These are phyloP conservation scores for Hipparchia semele DNA, from an alignment of 2,888 invertebrate genomes.

Conservation along the genomic window DNA sequence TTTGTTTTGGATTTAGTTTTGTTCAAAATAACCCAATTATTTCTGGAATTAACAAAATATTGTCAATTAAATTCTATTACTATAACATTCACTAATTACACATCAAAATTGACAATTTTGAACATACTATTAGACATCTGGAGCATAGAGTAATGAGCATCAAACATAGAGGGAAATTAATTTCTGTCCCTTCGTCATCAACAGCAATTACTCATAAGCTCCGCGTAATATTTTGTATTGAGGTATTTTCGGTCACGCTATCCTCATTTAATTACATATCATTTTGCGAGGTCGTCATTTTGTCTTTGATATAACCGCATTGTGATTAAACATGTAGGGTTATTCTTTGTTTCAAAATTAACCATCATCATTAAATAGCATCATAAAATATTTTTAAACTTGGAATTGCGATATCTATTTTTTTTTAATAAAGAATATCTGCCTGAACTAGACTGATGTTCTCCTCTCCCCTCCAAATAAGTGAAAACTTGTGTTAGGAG, in stretches of 20 bases:
- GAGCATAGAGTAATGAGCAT: conserved; percentile 23
- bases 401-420: too few relatives aligned
- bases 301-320: neutral
- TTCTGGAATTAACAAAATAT: neutral
- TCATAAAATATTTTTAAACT: too few relatives aligned
- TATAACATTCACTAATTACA: neutral
- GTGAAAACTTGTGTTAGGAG: too few relatives aligned
- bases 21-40: too few relatives aligned
- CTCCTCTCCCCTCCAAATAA: too few relatives aligned
- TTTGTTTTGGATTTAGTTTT: too few relatives aligned
- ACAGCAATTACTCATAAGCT: conserved; percentile 39
- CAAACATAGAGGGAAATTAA: conserved; percentile 41
- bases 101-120: neutral
- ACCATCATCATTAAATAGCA: too few relatives aligned
- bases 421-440: too few relatives aligned
- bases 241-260: conserved; percentile 41
- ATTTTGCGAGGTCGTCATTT: conserved; percentile 15
- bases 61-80: neutral
- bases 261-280: conserved; percentile 38
- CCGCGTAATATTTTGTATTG: conserved; percentile 31
- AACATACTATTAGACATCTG: conserved; percentile 35
- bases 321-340: neutral
- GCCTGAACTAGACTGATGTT: too few relatives aligned
- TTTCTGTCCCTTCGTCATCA: conserved; percentile 36
- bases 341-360: neutral